These are phyloP conservation scores for Otocyon megalotis DNA, from an alignment of 2,113 vertebrate genomes.

Conservation along the genomic window DNA sequence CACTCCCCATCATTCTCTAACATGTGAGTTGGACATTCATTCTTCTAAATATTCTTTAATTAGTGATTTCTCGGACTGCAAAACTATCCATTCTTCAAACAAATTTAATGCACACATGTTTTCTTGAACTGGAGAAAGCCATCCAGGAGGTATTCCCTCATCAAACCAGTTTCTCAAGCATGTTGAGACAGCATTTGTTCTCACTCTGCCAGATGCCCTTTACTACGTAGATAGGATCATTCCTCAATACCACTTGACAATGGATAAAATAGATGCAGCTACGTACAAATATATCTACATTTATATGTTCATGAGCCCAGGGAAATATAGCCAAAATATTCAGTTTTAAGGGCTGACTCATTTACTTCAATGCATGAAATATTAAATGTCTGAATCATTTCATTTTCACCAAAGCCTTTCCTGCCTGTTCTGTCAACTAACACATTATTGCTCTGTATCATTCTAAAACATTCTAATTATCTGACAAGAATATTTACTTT, in stretches of 20 bases:
- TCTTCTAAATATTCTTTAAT: neutral
- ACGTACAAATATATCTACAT: neutral
- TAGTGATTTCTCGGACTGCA: neutral
- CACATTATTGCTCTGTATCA: neutral
- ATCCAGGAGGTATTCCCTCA: neutral
- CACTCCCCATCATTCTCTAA: neutral
- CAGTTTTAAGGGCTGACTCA: neutral
- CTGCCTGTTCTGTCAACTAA: neutral
- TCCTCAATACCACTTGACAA: neutral
- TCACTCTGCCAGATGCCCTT: neutral
- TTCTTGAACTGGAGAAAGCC: neutral
- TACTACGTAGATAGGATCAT: neutral
- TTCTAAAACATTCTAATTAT: neutral
- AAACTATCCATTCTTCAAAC: neutral
- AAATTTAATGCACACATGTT: neutral
- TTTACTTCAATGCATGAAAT: neutral
- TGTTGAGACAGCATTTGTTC: neutral
- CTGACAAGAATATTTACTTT: neutral
- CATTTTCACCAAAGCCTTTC: neutral
- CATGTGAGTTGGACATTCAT: neutral
- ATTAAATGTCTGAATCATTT: neutral
- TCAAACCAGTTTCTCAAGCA: neutral
- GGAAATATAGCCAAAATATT: neutral
- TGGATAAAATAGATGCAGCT: neutral
- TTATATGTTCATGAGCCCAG: neutral